These are phyloP conservation scores for Dryocosmus kuriphilus DNA, from an alignment of 2,888 invertebrate genomes.

Conservation along the genomic window DNA sequence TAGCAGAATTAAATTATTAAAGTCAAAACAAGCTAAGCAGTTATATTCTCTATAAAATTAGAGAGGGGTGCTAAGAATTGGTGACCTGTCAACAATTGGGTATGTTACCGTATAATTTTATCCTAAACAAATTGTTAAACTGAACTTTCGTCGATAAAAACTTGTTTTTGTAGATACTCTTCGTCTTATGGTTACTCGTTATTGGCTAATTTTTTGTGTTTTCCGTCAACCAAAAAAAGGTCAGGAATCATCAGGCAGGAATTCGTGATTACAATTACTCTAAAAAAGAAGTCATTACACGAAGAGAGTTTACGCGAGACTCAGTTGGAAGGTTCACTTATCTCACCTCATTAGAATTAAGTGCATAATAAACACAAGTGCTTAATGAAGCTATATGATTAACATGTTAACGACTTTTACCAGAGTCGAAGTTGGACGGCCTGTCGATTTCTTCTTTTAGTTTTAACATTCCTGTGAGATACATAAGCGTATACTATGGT, in stretches of 20 bases:
- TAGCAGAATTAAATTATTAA: too few relatives aligned
- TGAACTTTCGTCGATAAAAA: slow-evolving; percentile 8
- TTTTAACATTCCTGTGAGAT: not conserved
- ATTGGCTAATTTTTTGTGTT: not conserved
- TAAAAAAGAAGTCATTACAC: not conserved
- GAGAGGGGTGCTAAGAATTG: too few relatives aligned
- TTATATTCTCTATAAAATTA: too few relatives aligned
- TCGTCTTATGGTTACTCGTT: too few relatives aligned
- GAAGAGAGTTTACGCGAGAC: not conserved
- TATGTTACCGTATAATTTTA: too few relatives aligned
- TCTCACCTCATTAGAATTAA: slow-evolving; percentile 52
- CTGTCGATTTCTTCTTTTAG: slow-evolving; percentile 23
- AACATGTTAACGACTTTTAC: slow-evolving; percentile 52
- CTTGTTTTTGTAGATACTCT: slow-evolving; percentile 1
- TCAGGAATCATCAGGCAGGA: not conserved
- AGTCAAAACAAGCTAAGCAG: too few relatives aligned
- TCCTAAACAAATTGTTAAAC: too few relatives aligned
- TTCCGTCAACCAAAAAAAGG: slow-evolving; percentile 4
- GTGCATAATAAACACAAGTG: slow-evolving; percentile 53
- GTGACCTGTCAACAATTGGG: too few relatives aligned
- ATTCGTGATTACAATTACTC: slow-evolving; percentile 4
- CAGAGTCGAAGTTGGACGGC: slow-evolving; percentile 54
- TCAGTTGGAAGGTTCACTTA: slow-evolving; percentile 49
- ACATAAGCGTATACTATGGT: too few relatives aligned
- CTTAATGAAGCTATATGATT: slow-evolving; percentile 55